Percentiles rank a stretch among this genome's conserved stretches.
Evolutionary conservation across 2,888 invertebrate genomes (phyloP).

Genomic region (Agrotis puta): DNA sequence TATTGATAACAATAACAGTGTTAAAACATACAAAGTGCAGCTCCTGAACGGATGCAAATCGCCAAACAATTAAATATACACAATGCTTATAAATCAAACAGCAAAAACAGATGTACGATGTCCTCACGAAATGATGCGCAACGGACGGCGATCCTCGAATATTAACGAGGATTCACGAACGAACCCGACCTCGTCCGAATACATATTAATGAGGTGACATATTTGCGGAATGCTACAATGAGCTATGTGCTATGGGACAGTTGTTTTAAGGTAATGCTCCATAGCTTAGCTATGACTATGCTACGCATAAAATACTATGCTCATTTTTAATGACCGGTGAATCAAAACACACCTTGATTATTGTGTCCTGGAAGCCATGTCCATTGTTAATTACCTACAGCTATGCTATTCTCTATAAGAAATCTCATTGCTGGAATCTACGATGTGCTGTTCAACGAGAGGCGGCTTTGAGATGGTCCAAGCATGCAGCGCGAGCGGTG

Average conservation of each 20-base stretch:
- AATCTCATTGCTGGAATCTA: no score
- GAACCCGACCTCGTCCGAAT: conserved; percentile 16
- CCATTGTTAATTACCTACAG: no score
- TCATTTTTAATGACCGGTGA: no score
- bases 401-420: no score
- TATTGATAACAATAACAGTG: no score
- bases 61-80: conserved; percentile 2
- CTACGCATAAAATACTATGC: no score
- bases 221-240: conserved; percentile 36
- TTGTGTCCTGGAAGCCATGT: no score
- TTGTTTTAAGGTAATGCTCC: conserved; percentile 15
- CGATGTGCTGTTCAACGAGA: no score
- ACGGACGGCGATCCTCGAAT: conserved; percentile 44
- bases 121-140: conserved; percentile 40
- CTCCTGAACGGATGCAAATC: neutral
- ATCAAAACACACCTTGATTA: no score
- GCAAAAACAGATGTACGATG: conserved; percentile 54
- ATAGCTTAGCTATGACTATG: neutral
- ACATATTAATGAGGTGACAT: conserved; percentile 47
- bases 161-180: conserved; percentile 33
- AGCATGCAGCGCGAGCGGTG: no score
- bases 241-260: conserved; percentile 1
- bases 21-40: neutral
- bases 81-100: conserved; percentile 35
- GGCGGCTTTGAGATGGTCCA: no score